Percentiles rank a stretch among this genome's conserved stretches.
Conservation (phyloP, 2,888 invertebrate species). For the Acleris cristana region DNA sequence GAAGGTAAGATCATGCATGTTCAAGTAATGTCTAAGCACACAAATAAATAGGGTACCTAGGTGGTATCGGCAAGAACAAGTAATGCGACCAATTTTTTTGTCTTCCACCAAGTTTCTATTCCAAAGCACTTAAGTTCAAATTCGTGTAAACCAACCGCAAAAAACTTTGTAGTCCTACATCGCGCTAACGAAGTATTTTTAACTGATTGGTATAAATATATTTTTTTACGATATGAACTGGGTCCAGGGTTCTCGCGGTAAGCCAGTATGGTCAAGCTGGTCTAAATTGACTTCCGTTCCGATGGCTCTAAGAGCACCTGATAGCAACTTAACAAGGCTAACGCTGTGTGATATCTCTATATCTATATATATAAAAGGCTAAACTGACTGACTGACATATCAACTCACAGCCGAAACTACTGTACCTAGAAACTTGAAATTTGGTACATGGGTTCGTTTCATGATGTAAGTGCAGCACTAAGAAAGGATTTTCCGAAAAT, state of each 20-base stretch:
- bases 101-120: not conserved
- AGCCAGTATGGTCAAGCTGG: constrained; percentile 23
- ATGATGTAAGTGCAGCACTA: no score
- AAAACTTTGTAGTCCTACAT: constrained; percentile 12
- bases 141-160: not conserved
- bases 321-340: not conserved
- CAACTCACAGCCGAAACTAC: no score
- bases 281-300: constrained; percentile 10
- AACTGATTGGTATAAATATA: not conserved
- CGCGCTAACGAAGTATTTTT: constrained; percentile 18
- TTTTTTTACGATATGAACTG: not conserved
- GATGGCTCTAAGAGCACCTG: constrained; percentile 7
- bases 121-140: not conserved
- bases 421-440: no score
- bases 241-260: constrained; percentile 11
- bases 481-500: no score
- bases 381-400: no score
- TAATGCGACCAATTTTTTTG: no score
- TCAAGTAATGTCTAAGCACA: no score
- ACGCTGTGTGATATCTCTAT: no score
- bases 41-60: no score
- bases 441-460: no score
- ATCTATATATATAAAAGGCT: no score
- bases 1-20: not conserved
- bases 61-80: no score